Percentiles rank a stretch among this genome's conserved stretches.
Evolutionary conservation across 64 coral and sea anemone species (phyloP).

Genomic region (Stylophora pistillata): DNA sequence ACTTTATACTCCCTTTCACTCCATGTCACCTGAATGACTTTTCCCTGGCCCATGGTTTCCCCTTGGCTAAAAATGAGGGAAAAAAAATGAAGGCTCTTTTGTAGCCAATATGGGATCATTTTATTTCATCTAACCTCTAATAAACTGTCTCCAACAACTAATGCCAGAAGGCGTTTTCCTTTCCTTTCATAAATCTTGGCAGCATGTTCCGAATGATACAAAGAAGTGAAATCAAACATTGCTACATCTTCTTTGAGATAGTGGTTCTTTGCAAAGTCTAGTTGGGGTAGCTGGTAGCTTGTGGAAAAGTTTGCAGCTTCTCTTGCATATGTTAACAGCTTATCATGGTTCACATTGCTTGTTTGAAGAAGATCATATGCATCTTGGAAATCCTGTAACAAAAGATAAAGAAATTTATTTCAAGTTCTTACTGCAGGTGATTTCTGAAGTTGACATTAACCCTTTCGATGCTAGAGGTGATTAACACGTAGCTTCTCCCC

Average conservation of each 20-base stretch:
- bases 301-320: conserved; percentile 95
- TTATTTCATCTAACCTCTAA: conserved; percentile 67
- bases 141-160: conserved; percentile 91
- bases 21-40: no score
- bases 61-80: no score
- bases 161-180: conserved; percentile 67
- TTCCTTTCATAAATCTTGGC: conserved; percentile 86
- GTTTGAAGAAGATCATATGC: conserved; percentile 88
- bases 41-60: no score
- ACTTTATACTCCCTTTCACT: no score
- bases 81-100: no score
- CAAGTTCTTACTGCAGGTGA: no score
- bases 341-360: conserved; percentile 86
- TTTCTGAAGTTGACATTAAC: no score
- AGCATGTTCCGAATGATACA: conserved; percentile 92
- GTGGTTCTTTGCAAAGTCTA: conserved; percentile 91
- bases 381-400: conserved; percentile 63
- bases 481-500: no score
- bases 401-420: no score
- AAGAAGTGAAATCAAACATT: conserved; percentile 98
- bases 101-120: no score
- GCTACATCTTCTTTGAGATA: conserved; percentile 93
- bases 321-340: conserved; percentile 72
- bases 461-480: no score
- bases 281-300: conserved; percentile 74